Conservation (phyloP, 2,113 vertebrate species). For the Ivindomyrus marchei region DNA sequence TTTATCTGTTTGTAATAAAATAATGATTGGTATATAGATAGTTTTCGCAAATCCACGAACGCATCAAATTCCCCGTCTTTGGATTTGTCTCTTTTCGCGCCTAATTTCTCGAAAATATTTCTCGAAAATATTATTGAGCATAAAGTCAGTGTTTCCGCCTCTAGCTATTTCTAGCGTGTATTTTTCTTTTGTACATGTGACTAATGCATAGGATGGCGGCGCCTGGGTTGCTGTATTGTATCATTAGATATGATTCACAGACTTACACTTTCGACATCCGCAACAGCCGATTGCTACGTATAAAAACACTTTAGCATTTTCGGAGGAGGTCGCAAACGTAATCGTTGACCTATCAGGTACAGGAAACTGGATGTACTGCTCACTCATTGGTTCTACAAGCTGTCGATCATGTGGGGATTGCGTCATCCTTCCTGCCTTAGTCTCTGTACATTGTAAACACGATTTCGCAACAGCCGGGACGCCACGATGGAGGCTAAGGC, state of each 20-base stretch:
- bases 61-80: neutral
- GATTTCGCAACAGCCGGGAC: slow-evolving; percentile 66
- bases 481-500: slow-evolving; percentile 48
- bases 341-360: neutral
- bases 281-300: neutral
- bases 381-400: slow-evolving; percentile 30
- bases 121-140: neutral
- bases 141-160: neutral
- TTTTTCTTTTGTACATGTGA: neutral
- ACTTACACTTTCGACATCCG: neutral
- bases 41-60: neutral
- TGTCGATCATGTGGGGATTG: slow-evolving; percentile 43
- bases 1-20: neutral
- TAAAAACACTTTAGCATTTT: neutral
- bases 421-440: slow-evolving; percentile 45
- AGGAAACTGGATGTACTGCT: neutral
- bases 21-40: neutral
- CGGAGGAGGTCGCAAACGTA: neutral
- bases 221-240: neutral
- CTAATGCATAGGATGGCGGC: neutral
- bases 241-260: neutral
- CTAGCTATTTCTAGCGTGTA: neutral
- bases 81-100: neutral
- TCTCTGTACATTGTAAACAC: slow-evolving; percentile 60
- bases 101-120: neutral